Conservation (phyloP, 1,140 invertebrate genomes). For the Galendromus occidentalis region DNA sequence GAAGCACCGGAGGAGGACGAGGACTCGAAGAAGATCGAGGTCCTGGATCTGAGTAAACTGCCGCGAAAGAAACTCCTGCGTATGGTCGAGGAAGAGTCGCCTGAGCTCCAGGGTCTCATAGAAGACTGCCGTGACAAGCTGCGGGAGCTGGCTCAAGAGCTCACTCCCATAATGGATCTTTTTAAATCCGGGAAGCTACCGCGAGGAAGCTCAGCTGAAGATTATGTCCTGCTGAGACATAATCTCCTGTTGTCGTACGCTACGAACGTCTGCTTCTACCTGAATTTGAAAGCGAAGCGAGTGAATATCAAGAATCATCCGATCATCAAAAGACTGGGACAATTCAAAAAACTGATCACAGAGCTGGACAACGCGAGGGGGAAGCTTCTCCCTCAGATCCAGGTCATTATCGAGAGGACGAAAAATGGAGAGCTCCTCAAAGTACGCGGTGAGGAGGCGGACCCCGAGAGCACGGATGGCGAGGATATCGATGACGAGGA, state of each 20-base stretch:
- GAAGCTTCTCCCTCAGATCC: conserved; percentile 12
- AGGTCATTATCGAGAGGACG: conserved; percentile 14
- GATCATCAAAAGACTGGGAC: conserved; percentile 54
- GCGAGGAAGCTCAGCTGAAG: conserved; percentile 14
- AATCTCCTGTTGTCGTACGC: conserved; percentile 41
- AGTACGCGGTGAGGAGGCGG: conserved; percentile 21
- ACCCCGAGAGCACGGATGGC: conserved; percentile 22
- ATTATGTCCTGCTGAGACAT: conserved; percentile 11
- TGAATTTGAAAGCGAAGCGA: conserved; percentile 52
- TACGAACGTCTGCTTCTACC: conserved; percentile 62
- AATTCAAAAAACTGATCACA: conserved; percentile 39
- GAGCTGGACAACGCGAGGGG: conserved; percentile 12
- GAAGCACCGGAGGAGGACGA: conserved; percentile 65
- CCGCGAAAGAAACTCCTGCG: conserved; percentile 23
- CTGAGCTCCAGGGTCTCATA: conserved; percentile 21
- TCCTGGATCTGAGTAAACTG: conserved; percentile 30
- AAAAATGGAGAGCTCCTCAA: conserved; percentile 22
- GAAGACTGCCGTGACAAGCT: conserved; percentile 16
- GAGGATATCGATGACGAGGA: conserved; percentile 17
- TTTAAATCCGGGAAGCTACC: conserved; percentile 8
- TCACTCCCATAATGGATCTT: conserved; percentile 12
- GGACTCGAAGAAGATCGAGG: conserved; percentile 59
- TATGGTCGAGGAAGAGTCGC: conserved; percentile 24
- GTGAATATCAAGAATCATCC: conserved; percentile 53
- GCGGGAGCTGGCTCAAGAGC: conserved; percentile 14